Evolutionary conservation across 2,113 vertebrate species (phyloP).

Genomic region (Callipepla squamata): DNA sequence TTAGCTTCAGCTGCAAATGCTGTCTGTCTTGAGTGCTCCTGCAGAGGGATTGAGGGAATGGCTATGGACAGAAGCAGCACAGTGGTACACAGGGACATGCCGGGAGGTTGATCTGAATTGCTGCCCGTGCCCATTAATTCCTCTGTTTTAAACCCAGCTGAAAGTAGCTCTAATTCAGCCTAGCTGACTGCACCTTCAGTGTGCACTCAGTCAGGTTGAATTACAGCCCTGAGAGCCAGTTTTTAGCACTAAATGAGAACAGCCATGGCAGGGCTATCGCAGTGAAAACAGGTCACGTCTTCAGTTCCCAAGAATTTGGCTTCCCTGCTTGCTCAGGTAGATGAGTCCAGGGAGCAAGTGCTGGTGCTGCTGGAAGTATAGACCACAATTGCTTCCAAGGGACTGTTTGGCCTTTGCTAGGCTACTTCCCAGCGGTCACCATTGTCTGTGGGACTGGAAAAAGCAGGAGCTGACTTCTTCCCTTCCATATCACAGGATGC

Average conservation of each 20-base stretch:
- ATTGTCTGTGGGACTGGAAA: background rate
- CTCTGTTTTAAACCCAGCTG: constrained; percentile 11
- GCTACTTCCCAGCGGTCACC: background rate
- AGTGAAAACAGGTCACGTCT: background rate
- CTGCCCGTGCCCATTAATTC: constrained; percentile 28
- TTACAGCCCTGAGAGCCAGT: background rate
- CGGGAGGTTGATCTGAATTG: constrained; percentile 35
- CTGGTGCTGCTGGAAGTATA: background rate
- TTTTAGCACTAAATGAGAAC: background rate
- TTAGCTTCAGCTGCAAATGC: background rate
- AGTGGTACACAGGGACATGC: background rate
- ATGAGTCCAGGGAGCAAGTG: background rate
- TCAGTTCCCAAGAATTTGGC: background rate
- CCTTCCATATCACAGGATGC: background rate
- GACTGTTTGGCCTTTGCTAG: background rate
- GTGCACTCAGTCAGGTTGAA: background rate
- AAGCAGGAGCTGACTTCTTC: background rate
- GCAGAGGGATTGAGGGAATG: background rate
- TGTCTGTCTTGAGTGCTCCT: background rate
- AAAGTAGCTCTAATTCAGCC: constrained; percentile 15
- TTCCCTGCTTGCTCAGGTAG: background rate
- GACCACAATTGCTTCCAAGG: background rate
- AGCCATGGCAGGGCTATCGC: background rate
- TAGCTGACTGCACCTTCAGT: background rate
- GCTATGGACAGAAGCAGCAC: accelerated